Conservation (phyloP, 2,888 invertebrate species). For the Miltochrista miniata region DNA sequence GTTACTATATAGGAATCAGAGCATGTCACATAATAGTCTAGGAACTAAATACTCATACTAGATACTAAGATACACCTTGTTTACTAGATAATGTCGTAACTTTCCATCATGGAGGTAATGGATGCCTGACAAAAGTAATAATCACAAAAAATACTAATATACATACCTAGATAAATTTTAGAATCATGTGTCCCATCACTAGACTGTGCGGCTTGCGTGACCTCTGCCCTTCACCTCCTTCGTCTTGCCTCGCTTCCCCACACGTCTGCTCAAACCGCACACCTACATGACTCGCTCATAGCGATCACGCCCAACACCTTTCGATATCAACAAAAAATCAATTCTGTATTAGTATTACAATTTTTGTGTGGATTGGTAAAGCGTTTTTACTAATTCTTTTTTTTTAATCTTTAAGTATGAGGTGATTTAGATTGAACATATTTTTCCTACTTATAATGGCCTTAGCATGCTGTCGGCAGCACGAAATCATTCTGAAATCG, state of each 20-base stretch:
- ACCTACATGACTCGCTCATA: conserved; percentile 55
- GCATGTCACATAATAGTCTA: no score
- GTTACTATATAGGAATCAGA: no score
- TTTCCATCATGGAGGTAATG: no score
- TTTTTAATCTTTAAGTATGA: not conserved
- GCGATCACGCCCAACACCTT: conserved; percentile 74
- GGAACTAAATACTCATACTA: no score
- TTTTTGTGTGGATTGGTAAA: conserved; percentile 28
- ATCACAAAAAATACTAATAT: conserved; percentile 35
- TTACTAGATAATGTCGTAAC: no score
- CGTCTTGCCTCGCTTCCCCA: conserved; percentile 30
- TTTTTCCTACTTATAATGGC: no score
- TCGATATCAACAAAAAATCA: conserved; percentile 65
- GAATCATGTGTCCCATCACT: conserved; percentile 40
- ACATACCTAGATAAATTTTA: conserved; percentile 13
- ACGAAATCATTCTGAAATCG: no score
- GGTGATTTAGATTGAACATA: not conserved
- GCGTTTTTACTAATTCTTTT: conserved; percentile 21
- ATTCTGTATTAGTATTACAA: conserved; percentile 51
- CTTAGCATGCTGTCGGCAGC: no score
- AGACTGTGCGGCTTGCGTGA: conserved; percentile 59
- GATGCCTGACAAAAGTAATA: not conserved
- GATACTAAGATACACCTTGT: no score
- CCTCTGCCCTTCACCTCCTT: conserved; percentile 70
- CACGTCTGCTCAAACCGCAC: conserved; percentile 42